A percentile compares a stretch with the other conserved stretches of the same genome.
These are phyloP conservation scores for Paragorgia papillata DNA, from an alignment of 92 coral and sea anemone genomes.

Conservation along the genomic window DNA sequence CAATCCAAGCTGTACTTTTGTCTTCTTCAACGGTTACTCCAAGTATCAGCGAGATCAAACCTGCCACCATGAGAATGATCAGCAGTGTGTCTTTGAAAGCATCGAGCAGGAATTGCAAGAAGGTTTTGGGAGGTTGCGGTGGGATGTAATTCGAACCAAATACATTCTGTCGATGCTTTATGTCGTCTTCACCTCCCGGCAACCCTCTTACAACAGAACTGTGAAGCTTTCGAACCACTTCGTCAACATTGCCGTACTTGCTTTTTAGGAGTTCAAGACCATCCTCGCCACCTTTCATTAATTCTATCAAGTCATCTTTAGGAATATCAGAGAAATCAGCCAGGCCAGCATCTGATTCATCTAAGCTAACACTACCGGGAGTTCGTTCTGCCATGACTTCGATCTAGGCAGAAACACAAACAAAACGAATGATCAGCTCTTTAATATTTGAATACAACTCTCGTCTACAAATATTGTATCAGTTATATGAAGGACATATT, in stretches of 20 bases:
- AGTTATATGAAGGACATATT: too few relatives aligned
- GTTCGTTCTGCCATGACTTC: conserved; percentile 22
- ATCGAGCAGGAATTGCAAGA: conserved; percentile 87
- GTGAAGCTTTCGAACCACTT: conserved; percentile 83
- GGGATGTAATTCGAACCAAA: conserved; percentile 96
- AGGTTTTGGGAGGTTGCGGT: conserved; percentile 94
- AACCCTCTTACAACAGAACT: conserved; percentile 90
- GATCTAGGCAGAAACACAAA: not conserved
- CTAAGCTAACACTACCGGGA: conserved; percentile 36
- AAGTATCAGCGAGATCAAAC: conserved; percentile 87
- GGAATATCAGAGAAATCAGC: conserved; percentile 87
- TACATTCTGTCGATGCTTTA: conserved; percentile 74
- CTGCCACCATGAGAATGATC: conserved; percentile 90
- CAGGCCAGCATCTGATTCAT: conserved; percentile 55
- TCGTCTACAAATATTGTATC: too few relatives aligned
- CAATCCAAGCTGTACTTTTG: conserved; percentile 99
- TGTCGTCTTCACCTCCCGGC: conserved; percentile 74
- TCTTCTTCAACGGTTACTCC: conserved; percentile 98
- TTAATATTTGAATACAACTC: too few relatives aligned
- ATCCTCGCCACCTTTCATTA: conserved; percentile 94
- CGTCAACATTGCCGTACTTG: conserved; percentile 73
- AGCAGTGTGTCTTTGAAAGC: conserved; percentile 95
- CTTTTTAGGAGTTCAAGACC: conserved; percentile 67
- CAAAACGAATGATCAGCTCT: too few relatives aligned
- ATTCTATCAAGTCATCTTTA: conserved; percentile 68